These are phyloP conservation scores for Epistrophe eligans DNA, from an alignment of 2,888 invertebrate genomes.

Conservation along the genomic window DNA sequence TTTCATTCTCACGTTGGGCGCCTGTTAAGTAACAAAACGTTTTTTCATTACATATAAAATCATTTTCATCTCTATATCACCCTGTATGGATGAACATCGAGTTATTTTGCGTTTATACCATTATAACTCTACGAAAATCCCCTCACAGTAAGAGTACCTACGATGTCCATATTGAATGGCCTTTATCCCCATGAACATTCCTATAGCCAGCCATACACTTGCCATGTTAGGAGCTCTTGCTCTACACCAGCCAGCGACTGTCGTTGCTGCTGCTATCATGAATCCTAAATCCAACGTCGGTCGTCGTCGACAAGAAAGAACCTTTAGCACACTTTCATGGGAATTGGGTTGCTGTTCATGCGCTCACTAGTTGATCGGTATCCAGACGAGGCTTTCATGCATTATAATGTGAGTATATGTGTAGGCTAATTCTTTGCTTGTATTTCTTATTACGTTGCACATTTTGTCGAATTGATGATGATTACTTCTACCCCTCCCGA, in stretches of 20 bases:
- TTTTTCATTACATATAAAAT: neutral
- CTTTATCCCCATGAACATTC: slow-evolving; percentile 19
- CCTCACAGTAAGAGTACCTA: neutral
- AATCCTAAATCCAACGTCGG: neutral
- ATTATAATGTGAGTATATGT: slow-evolving; percentile 2
- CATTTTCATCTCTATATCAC: slow-evolving; percentile 13
- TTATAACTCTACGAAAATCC: slow-evolving; percentile 48
- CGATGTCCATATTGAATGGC: neutral
- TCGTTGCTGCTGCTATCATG: slow-evolving; percentile 1
- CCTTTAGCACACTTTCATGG: slow-evolving; percentile 73
- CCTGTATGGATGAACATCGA: slow-evolving; percentile 34
- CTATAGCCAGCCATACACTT: neutral
- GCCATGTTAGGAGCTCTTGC: neutral
- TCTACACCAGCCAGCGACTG: neutral
- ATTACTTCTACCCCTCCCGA: neutral
- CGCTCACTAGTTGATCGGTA: slow-evolving; percentile 76
- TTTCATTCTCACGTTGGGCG: neutral
- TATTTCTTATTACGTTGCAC: slow-evolving; percentile 66
- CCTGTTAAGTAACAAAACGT: neutral
- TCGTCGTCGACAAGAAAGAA: slow-evolving; percentile 33
- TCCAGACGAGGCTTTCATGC: slow-evolving; percentile 48
- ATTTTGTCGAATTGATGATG: slow-evolving; percentile 38
- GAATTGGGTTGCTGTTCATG: slow-evolving; percentile 77
- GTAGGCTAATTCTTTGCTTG: slow-evolving; percentile 39
- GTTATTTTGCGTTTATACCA: slow-evolving; percentile 29